Conservation (phyloP, 2,113 vertebrate species). For the Brachionichthys hirsutus region DNA sequence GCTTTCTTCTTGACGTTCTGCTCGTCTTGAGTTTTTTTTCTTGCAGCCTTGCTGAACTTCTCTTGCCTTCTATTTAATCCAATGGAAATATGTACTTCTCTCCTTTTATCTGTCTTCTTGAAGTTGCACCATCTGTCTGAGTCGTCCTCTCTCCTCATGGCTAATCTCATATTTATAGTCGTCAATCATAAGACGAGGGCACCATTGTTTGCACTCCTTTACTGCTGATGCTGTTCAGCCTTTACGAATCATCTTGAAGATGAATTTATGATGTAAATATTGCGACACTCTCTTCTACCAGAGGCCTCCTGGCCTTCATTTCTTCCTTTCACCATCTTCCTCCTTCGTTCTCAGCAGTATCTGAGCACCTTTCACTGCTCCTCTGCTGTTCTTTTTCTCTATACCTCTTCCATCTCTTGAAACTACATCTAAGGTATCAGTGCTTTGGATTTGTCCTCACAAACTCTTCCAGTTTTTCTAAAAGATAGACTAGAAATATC, state of each 20-base stretch:
- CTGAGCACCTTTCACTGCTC: constrained; percentile 13
- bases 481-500: constrained; percentile 58
- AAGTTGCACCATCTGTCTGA: not conserved
- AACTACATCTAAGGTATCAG: constrained; percentile 39
- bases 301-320: constrained; percentile 36
- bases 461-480: constrained; percentile 34
- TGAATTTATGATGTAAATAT: not conserved
- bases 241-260: not conserved
- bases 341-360: constrained; percentile 16
- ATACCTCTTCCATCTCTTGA: constrained; percentile 41
- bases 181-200: constrained; percentile 14
- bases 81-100: constrained; percentile 1
- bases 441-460: constrained; percentile 38
- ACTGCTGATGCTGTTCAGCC: not conserved
- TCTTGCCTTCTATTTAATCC: constrained; percentile 7
- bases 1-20: not conserved
- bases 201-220: not conserved
- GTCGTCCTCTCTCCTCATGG: not conserved
- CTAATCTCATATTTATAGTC: constrained; percentile 15
- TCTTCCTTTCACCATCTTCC: constrained; percentile 28
- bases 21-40: constrained; percentile 13
- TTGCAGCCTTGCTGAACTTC: constrained; percentile 7
- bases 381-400: constrained; percentile 30
- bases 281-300: constrained; percentile 18
- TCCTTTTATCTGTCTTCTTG: constrained; percentile 4